phyloP scores from a whole-genome alignment of 2,888 invertebrate species.

The Tetropium fuscum region DNA sequence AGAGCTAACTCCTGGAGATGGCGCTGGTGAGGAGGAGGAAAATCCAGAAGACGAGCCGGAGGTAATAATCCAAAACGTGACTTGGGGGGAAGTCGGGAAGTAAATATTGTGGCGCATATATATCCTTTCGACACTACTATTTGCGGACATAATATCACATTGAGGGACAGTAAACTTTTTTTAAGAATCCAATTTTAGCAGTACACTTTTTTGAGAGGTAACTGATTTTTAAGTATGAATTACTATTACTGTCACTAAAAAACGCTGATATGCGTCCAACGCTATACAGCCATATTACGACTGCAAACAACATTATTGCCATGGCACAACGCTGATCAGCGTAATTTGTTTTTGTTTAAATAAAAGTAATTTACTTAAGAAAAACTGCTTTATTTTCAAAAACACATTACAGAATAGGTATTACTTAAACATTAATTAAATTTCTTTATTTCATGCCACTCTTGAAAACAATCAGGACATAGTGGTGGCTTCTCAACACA shows the following conservation, averaged over 20 bases:
- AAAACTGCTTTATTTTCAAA: not conserved
- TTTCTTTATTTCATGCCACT: constrained; percentile 11
- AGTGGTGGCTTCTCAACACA: constrained; percentile 19
- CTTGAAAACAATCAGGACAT: constrained; percentile 19
- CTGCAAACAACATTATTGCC: too few relatives aligned
- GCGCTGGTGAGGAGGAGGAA: constrained; percentile 17
- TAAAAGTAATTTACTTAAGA: not conserved
- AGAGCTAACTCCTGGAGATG: constrained; percentile 20
- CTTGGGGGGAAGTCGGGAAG: constrained; percentile 19
- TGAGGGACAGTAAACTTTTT: too few relatives aligned
- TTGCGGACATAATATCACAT: constrained; percentile 23
- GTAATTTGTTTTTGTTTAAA: too few relatives aligned
- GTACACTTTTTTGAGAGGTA: too few relatives aligned
- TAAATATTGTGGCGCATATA: constrained; percentile 20
- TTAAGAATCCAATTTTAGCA: too few relatives aligned
- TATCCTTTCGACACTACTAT: constrained; percentile 18
- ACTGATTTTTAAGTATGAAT: too few relatives aligned
- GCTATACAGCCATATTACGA: too few relatives aligned
- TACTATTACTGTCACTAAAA: too few relatives aligned
- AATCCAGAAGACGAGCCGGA: constrained; percentile 19
- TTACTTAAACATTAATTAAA: not conserved
- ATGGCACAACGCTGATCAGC: too few relatives aligned
- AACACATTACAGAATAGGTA: not conserved
- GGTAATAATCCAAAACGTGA: constrained; percentile 22
- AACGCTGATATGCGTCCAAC: too few relatives aligned